These are phyloP conservation scores for Salvelinus namaycush DNA, from an alignment of 2,113 vertebrate genomes.

Conservation along the genomic window DNA sequence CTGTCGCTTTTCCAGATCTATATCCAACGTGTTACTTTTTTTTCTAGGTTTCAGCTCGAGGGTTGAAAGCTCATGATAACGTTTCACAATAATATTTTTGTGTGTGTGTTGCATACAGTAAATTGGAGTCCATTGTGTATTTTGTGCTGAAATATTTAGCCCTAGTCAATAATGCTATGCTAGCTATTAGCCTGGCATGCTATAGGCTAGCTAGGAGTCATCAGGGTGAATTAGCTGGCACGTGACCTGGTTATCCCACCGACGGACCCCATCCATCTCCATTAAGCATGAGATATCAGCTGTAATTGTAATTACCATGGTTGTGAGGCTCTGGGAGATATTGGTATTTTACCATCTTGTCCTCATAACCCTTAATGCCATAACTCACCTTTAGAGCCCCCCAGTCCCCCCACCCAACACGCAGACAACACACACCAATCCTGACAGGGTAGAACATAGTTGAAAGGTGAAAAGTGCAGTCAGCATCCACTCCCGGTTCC, in stretches of 20 bases:
- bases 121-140: background rate
- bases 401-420: background rate
- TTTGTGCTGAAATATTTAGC: background rate
- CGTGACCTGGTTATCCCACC: conserved; percentile 43
- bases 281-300: conserved; percentile 58
- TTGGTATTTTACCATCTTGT: conserved; percentile 38
- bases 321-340: conserved; percentile 52
- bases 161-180: conserved; percentile 50
- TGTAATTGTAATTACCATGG: conserved; percentile 58
- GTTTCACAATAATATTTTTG: too few relatives aligned
- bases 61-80: too few relatives aligned
- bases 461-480: conserved; percentile 58
- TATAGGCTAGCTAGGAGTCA: conserved; percentile 37
- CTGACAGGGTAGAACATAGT: conserved; percentile 17
- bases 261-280: conserved; percentile 63
- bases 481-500: conserved; percentile 41
- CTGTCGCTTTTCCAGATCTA: conserved; percentile 11
- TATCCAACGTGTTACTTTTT: background rate
- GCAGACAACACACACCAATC: conserved; percentile 16
- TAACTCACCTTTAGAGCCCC: conserved; percentile 43
- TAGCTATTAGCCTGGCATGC: conserved; percentile 26
- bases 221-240: conserved; percentile 39
- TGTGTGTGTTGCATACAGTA: background rate
- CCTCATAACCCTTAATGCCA: conserved; percentile 13
- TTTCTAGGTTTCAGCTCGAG: background rate